Conservation (phyloP, 2,797 vertebrate genomes). For the Enteromius argenteus region DNA sequence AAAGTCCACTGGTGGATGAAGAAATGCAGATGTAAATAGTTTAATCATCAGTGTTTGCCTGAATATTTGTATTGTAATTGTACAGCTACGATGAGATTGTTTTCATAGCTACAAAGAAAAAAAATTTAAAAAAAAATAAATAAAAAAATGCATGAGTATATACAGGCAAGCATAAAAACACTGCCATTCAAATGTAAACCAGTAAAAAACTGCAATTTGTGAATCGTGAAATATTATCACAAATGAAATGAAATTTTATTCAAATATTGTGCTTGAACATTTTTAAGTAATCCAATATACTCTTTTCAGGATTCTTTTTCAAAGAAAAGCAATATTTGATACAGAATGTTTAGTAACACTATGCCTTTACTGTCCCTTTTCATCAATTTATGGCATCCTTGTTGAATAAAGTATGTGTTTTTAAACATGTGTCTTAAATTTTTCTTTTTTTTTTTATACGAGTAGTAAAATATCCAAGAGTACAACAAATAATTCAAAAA, state of each 20-base stretch:
- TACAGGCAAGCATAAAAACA: not conserved
- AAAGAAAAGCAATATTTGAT: not conserved
- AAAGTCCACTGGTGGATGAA: not conserved
- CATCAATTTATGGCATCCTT: not conserved
- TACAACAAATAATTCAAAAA: not conserved
- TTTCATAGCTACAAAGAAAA: not conserved
- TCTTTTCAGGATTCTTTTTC: not conserved
- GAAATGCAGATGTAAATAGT: not conserved
- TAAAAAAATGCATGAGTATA: not conserved
- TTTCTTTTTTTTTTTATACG: no score
- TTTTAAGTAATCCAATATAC: not conserved
- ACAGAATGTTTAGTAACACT: not conserved
- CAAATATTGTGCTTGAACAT: not conserved
- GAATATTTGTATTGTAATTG: not conserved
- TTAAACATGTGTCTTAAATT: no score
- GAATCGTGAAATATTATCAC: not conserved
- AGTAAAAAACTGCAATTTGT: not conserved
- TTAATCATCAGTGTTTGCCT: not conserved
- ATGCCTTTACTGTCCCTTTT: not conserved
- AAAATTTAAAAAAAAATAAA: not conserved
- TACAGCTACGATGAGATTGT: not conserved
- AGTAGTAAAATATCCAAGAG: not conserved
- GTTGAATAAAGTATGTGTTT: not conserved
- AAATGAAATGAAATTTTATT: not conserved
- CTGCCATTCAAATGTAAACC: not conserved